Conservation (phyloP, 1,140 invertebrate genomes). For the Phymastichus coffea region DNA sequence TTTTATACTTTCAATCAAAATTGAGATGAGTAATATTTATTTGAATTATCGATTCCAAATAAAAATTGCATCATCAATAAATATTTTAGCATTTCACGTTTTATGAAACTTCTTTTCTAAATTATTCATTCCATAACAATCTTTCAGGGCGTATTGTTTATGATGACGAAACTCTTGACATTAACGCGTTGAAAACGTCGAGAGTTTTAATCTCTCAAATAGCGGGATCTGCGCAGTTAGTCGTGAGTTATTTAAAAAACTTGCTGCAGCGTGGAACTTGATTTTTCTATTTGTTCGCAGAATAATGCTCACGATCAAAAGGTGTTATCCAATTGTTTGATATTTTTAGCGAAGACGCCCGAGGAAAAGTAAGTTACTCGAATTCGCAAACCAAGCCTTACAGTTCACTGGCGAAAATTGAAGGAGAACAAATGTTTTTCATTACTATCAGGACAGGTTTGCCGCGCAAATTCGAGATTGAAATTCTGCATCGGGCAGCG, state of each 20-base stretch:
- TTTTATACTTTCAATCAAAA: too few relatives aligned
- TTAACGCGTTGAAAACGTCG: neutral
- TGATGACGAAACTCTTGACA: neutral
- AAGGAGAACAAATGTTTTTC: too few relatives aligned
- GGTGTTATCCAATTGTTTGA: neutral
- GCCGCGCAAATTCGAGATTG: neutral
- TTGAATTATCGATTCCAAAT: too few relatives aligned
- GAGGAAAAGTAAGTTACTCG: too few relatives aligned
- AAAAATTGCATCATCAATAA: too few relatives aligned
- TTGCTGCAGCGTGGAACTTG: neutral
- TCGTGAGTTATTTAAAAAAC: neutral
- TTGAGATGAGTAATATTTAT: too few relatives aligned
- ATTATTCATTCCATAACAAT: too few relatives aligned
- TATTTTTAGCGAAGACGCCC: neutral
- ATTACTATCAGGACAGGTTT: too few relatives aligned
- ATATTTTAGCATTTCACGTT: too few relatives aligned
- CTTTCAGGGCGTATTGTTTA: neutral
- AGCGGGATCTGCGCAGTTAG: neutral
- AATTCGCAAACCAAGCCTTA: too few relatives aligned
- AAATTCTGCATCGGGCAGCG: slow-evolving; percentile 1
- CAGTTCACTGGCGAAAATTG: too few relatives aligned
- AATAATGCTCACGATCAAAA: neutral
- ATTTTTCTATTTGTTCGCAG: neutral
- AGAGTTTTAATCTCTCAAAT: neutral
- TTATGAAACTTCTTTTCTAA: too few relatives aligned